Evolutionary conservation across 2,797 vertebrate genomes (phyloP), one percentile per base, ranked within the genome.

Genomic region (Nyctalus aviator): DNA sequence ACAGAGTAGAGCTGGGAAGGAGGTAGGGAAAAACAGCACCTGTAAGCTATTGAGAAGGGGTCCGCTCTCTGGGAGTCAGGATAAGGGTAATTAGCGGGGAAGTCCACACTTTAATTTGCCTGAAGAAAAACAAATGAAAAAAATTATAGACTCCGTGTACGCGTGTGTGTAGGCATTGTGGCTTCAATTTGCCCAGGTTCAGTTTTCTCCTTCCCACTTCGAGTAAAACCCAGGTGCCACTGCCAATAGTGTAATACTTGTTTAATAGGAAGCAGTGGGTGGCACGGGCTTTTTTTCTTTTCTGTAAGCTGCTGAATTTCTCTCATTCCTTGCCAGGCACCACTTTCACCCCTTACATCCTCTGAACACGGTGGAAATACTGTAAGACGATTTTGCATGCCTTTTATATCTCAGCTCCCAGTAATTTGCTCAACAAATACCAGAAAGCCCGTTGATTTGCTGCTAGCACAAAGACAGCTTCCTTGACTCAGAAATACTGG

Each of bases 21-120:
- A 12, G 23, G 21, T 12, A 13, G 44, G 94, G 93, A 94, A 46
- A 92, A 93, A 92, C 94, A 95, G 97, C 97, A 98, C 97, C 97
- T 98, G 97, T 89, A 98, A 98, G 93, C 97, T 97, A 98, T 97
- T 98, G 98, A 97, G 86, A 98, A 97, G 93, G 84, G 93, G 95
- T 84, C 57, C 21, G 76, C 79, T 86, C 76, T 27, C 79, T 95
- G 72, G 76, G 90, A 95, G 96, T 97, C 96, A 98, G 96, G 97
- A 97, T 97, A 96, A 97, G 95, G 81, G 78, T 97, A 98, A 98
- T 98, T 98, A 98, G 93, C 79, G 95, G 90, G 95, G 95, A 96
- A 98, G 91, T 75, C 94, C 92, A 96, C 94, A 96, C 81, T 97
- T 77, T 85, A 55, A 97, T 98, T 97, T 98, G 97, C 97, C 97